Base-by-base conservation (phyloP, 2,888 invertebrate species). In the Ophion ellenae region DNA sequence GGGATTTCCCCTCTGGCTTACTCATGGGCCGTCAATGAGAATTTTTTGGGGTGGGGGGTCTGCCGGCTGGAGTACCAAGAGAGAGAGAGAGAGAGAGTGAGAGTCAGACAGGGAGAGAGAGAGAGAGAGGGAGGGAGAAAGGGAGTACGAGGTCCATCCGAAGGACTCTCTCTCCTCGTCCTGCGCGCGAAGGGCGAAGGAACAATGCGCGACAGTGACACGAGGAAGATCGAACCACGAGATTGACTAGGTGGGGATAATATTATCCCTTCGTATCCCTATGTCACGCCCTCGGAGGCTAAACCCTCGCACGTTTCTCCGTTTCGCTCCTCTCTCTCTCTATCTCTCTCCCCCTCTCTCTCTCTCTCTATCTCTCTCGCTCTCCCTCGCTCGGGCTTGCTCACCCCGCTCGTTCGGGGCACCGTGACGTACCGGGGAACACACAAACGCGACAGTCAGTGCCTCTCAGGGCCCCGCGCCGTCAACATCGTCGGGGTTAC, bases 401-500 rank as follows among this genome's bases (percentile, higher is more conserved):
- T 53, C 28, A 24, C 66, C 64, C 64, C 20, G 61, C 69, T n/a
- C 36, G n/a, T 64, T 53, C 7, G 28, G 70, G 70, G 70, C 66
- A 69, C 79, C 63, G 79, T 66, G 78, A 79, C 75, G 85, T 73
- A 73, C 83, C 67, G 83, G 81, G 75, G 80, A 88, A 87, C 84
- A 75, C 73, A 73, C 67, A 36, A 66, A 63, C 88, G 81, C 88
- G 88, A 79, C 89, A 90, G 92, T 91, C 92, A 93, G 93, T 93
- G 93, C 92, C 93, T 93, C 91, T 89, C 89, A 89, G 90, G 93
- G 93, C 92, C 91, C 91, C 92, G 93, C 90, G 92, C 89, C 90
- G 92, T 92, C 89, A 91, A 90, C 90, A 87, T 92, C 88, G 88
- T 88, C 88, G 88, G 88, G 89, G 88, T 87, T 87, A 76, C 75